Conservation (phyloP, 2,888 invertebrate genomes). For the Agapostemon virescens region DNA sequence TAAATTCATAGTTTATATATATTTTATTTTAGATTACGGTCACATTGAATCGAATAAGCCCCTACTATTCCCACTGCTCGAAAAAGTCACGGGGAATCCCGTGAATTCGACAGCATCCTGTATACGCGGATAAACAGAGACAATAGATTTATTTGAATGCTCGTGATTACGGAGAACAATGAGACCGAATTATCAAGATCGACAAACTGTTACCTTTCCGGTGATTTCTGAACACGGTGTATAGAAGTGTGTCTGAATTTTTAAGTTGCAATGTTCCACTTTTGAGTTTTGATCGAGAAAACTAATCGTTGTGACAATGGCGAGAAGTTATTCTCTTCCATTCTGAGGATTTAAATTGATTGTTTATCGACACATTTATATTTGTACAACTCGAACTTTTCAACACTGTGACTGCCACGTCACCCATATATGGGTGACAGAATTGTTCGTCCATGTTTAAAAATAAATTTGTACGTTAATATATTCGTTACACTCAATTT, state of each 20-base stretch:
- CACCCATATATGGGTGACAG: too few species aligned
- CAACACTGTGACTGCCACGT: too few species aligned
- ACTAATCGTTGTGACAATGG: background rate
- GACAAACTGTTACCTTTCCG: constrained; percentile 25
- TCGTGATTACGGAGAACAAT: background rate
- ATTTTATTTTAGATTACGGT: too few species aligned
- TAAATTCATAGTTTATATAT: too few species aligned
- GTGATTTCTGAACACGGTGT: constrained; percentile 23
- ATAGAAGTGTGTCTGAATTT: background rate
- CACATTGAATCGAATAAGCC: too few species aligned
- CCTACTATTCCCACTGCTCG: too few species aligned
- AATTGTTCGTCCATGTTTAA: too few species aligned
- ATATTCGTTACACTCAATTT: too few species aligned
- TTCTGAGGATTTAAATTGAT: background rate
- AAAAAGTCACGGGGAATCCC: too few species aligned
- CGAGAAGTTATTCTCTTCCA: background rate
- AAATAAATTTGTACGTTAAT: too few species aligned
- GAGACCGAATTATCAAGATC: constrained; percentile 10
- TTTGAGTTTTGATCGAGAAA: background rate
- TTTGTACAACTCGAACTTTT: background rate
- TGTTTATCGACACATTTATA: background rate
- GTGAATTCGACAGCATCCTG: too few species aligned
- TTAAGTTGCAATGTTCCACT: background rate
- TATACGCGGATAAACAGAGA: too few species aligned
- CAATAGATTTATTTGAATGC: background rate